Evolutionary conservation across 2,113 vertebrate genomes (phyloP).

Genomic region (Pomatorhinus ruficollis): DNA sequence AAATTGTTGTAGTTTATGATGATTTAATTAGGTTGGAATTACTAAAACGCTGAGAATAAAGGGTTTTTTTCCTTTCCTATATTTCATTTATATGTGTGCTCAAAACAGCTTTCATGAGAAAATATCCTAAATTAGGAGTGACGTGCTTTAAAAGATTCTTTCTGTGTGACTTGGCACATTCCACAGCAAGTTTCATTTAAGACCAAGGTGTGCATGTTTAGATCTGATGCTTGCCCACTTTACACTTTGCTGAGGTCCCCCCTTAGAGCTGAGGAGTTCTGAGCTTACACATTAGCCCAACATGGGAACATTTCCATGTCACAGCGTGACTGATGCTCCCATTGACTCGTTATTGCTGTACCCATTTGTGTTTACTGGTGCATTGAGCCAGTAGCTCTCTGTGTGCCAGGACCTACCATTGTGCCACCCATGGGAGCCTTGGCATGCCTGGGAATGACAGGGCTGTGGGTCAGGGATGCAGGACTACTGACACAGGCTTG

Average conservation of each 20-base stretch:
- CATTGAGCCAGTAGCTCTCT: rapidly evolving
- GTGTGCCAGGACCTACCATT: neutral
- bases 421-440: neutral
- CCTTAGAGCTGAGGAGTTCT: neutral
- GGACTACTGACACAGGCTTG: neutral
- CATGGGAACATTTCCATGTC: neutral
- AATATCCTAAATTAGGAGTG: neutral
- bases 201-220: neutral
- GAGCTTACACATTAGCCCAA: neutral
- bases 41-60: neutral
- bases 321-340: neutral
- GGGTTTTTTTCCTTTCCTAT: rapidly evolving
- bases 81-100: neutral
- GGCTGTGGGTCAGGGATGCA: neutral
- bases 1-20: neutral
- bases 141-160: neutral
- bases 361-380: rapidly evolving
- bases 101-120: neutral
- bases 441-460: rapidly evolving
- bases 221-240: rapidly evolving
- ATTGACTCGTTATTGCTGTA: neutral
- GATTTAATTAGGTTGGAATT: neutral
- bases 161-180: rapidly evolving
- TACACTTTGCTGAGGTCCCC: neutral
- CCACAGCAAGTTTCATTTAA: neutral